A percentile compares a stretch with the other conserved stretches of the same genome.
phyloP scores from a whole-genome alignment of 2,113 vertebrate genomes.

The Chaetodon auriga region DNA sequence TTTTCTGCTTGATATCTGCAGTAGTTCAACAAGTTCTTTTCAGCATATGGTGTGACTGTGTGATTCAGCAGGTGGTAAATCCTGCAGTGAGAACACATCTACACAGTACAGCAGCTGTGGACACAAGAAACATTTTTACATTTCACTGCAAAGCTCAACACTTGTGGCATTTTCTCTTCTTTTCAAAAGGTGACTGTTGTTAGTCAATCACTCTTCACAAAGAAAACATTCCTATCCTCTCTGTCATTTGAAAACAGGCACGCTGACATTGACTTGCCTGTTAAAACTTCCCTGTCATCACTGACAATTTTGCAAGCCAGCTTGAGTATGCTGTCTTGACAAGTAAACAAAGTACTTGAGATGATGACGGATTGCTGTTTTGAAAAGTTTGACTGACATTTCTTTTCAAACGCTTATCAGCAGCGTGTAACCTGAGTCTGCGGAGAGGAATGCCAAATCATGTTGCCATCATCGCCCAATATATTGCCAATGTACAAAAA shows the following conservation, averaged over 20 bases:
- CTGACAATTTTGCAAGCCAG: slow-evolving; percentile 6
- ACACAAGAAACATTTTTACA: slow-evolving; percentile 16
- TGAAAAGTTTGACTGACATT: slow-evolving; percentile 30
- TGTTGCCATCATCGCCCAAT: neutral
- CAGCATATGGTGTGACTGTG: slow-evolving; percentile 64
- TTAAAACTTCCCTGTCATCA: slow-evolving; percentile 24
- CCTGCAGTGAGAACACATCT: slow-evolving; percentile 14
- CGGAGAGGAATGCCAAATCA: slow-evolving; percentile 4
- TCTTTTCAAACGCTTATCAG: slow-evolving; percentile 6
- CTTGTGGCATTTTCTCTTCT: slow-evolving; percentile 5
- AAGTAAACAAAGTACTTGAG: slow-evolving; percentile 36
- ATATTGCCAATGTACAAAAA: slow-evolving; percentile 4
- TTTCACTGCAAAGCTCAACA: neutral
- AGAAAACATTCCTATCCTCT: slow-evolving; percentile 30
- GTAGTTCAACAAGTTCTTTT: slow-evolving; percentile 66
- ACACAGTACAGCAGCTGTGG: slow-evolving; percentile 16
- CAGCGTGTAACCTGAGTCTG: neutral
- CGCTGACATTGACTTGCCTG: slow-evolving; percentile 20
- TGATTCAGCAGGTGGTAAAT: slow-evolving; percentile 35
- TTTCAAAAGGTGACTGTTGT: slow-evolving; percentile 37
- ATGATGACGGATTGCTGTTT: slow-evolving; percentile 19
- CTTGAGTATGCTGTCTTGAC: neutral
- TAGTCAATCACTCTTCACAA: slow-evolving; percentile 3
- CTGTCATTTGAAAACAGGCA: slow-evolving; percentile 29
- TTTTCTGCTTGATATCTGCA: slow-evolving; percentile 35